These are phyloP conservation scores for Megaceryle maxima DNA, from an alignment of 2,113 vertebrate species.

Conservation along the genomic window DNA sequence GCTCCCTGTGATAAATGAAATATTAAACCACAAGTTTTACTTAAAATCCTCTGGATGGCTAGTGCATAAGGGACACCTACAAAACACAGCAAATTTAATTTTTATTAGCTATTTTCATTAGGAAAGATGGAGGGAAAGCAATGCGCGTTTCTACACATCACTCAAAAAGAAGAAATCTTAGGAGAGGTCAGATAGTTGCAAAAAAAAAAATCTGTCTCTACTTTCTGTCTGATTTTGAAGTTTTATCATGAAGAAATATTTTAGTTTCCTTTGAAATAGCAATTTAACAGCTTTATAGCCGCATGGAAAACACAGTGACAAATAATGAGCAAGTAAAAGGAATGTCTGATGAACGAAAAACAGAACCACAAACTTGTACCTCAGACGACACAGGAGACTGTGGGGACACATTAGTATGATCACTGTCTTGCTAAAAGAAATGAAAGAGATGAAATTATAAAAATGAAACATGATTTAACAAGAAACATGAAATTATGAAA, in stretches of 20 bases:
- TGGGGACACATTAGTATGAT: slow-evolving; percentile 83
- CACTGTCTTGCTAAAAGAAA: slow-evolving; percentile 84
- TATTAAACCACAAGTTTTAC: background rate
- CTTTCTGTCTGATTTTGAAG: background rate
- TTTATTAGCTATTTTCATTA: background rate
- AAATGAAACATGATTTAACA: slow-evolving; percentile 62
- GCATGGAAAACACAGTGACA: background rate
- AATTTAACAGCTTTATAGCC: background rate
- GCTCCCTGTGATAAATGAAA: background rate
- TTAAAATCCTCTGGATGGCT: background rate
- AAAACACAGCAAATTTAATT: background rate
- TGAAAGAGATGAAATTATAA: slow-evolving; percentile 77
- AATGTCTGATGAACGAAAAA: slow-evolving; percentile 26
- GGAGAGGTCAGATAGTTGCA: background rate
- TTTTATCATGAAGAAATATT: background rate
- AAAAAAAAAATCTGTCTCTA: background rate
- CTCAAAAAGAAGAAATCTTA: background rate
- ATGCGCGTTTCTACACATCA: background rate
- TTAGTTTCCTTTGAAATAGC: background rate
- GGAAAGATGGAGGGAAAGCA: background rate
- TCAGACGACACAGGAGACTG: slow-evolving; percentile 83
- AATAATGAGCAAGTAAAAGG: background rate
- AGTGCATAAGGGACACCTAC: background rate
- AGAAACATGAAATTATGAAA: slow-evolving; percentile 36
- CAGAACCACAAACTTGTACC: slow-evolving; percentile 76